These are phyloP conservation scores for Neoseiulus cucumeris DNA, from an alignment of 1,140 invertebrate genomes.

Conservation along the genomic window DNA sequence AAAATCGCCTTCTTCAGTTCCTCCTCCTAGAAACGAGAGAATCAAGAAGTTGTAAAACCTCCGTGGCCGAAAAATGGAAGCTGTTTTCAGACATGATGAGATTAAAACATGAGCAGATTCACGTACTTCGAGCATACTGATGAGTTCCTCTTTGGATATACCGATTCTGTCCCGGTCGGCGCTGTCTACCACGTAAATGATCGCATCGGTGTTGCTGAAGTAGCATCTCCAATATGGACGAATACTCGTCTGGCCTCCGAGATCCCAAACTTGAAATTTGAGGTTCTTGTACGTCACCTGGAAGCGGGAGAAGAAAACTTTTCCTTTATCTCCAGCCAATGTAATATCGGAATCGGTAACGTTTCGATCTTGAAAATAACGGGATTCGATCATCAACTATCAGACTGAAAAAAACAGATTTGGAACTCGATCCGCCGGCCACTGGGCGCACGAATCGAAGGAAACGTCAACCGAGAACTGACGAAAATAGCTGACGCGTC, in stretches of 20 bases:
- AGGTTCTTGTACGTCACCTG: slow-evolving; percentile 90
- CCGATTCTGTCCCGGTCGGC: slow-evolving; percentile 95
- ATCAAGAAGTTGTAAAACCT: slow-evolving; percentile 4
- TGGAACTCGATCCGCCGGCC: too few species aligned
- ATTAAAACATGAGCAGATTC: neutral
- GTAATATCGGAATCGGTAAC: too few species aligned
- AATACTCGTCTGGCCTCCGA: slow-evolving; percentile 92
- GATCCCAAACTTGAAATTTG: slow-evolving; percentile 94
- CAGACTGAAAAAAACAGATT: too few species aligned
- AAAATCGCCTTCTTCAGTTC: slow-evolving; percentile 84
- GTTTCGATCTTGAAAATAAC: slow-evolving; percentile 11
- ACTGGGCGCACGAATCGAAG: too few species aligned
- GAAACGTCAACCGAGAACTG: too few species aligned
- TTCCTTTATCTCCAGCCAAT: too few species aligned
- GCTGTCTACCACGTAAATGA: slow-evolving; percentile 98
- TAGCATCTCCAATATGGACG: slow-evolving; percentile 99
- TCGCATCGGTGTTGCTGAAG: slow-evolving; percentile 98
- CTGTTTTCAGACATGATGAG: too few species aligned
- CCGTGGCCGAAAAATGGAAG: too few species aligned
- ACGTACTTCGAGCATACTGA: slow-evolving; percentile 82
- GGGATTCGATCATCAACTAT: neutral
- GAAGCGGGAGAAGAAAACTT: slow-evolving; percentile 27
- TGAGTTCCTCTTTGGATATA: slow-evolving; percentile 92
- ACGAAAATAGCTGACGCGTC: too few species aligned
- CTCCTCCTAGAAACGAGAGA: slow-evolving; percentile 50